Evolutionary conservation across 1,140 invertebrate genomes (phyloP).

Genomic region (Drosophila bifasciata): DNA sequence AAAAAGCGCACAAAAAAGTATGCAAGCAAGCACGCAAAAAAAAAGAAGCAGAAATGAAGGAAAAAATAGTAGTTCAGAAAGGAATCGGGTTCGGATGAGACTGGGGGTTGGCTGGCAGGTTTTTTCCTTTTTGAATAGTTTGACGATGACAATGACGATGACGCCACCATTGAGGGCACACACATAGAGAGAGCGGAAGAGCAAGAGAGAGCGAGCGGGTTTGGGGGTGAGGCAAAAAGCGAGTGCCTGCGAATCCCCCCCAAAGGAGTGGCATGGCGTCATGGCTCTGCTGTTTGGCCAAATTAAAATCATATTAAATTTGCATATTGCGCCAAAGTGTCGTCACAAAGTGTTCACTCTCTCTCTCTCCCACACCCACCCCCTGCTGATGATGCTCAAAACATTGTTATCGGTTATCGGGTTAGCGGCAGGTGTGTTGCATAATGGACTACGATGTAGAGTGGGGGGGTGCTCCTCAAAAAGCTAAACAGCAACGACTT

Average conservation of each 20-base stretch:
- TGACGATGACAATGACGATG: constrained; percentile 56
- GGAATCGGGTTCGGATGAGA: constrained; percentile 6
- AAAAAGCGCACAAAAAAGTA: constrained; percentile 45
- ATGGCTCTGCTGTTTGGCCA: constrained; percentile 44
- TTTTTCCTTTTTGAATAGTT: constrained; percentile 57
- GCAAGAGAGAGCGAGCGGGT: background rate
- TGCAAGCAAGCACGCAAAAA: constrained; percentile 47
- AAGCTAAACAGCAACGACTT: background rate
- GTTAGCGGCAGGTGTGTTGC: constrained; percentile 54
- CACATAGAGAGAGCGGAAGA: background rate
- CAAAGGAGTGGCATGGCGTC: constrained; percentile 9
- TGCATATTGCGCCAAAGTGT: constrained; percentile 63
- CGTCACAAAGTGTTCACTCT: constrained; percentile 24
- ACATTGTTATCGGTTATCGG: constrained; percentile 48
- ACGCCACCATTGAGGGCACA: constrained; percentile 7
- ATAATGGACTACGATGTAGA: constrained; percentile 13
- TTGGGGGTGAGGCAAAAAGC: no score
- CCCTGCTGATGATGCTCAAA: constrained; percentile 2
- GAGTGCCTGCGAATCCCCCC: background rate
- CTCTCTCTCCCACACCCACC: no score
- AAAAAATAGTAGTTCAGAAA: constrained; percentile 7
- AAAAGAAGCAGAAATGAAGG: background rate
- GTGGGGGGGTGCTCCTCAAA: background rate
- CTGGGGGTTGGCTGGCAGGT: constrained; percentile 11
- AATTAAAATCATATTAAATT: constrained; percentile 83